phyloP scores from a whole-genome alignment of 2,888 invertebrate genomes.

The Pecten maximus region DNA sequence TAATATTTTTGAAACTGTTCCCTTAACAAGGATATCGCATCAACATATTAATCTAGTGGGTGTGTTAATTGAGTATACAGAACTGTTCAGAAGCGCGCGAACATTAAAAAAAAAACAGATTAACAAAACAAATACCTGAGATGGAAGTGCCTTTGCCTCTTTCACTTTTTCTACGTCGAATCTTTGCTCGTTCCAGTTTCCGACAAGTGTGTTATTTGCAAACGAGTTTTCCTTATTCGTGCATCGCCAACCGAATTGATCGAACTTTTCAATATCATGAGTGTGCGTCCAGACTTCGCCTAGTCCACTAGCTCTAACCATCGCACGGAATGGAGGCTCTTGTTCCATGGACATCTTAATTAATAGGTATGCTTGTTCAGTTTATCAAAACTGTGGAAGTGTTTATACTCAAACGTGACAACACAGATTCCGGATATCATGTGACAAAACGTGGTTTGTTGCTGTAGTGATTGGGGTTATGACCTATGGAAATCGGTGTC shows the following conservation, averaged over 20 bases:
- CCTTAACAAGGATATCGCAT: too few species aligned
- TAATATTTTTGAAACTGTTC: too few species aligned
- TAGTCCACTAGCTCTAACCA: constrained; percentile 75
- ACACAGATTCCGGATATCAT: constrained; percentile 15
- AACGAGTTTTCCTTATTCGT: constrained; percentile 77
- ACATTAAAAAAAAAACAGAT: too few species aligned
- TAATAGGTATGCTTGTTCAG: not conserved
- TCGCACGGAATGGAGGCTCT: constrained; percentile 73
- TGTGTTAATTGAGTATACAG: too few species aligned
- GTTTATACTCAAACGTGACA: not conserved
- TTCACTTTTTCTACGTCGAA: constrained; percentile 74
- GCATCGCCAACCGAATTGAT: constrained; percentile 79
- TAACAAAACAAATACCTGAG: constrained; percentile 72
- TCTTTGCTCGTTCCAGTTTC: constrained; percentile 80
- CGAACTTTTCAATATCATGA: constrained; percentile 72
- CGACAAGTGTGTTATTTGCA: constrained; percentile 73
- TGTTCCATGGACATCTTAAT: constrained; percentile 48
- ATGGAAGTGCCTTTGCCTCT: constrained; percentile 76
- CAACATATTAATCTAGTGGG: too few species aligned
- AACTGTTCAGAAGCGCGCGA: too few species aligned
- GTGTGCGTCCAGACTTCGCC: constrained; percentile 77
- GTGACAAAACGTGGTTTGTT: constrained; percentile 63
- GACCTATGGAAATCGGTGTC: not conserved
- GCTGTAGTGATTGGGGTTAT: constrained; percentile 44
- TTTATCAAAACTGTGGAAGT: not conserved